Conservation (phyloP, 2,888 invertebrate genomes). For the Eustalomyia histrio region DNA sequence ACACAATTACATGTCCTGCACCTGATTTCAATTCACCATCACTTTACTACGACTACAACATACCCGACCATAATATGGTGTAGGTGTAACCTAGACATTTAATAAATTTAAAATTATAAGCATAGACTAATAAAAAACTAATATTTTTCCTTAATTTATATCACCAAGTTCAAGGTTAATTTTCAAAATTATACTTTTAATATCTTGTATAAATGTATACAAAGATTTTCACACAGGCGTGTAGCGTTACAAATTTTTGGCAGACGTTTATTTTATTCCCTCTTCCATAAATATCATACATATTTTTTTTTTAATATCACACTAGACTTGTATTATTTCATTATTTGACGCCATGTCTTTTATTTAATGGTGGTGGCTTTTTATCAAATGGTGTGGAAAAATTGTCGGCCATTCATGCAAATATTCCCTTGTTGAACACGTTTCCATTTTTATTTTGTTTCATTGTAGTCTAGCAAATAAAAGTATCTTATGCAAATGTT, state of each 20-base stretch:
- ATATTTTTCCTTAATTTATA: conserved; percentile 27
- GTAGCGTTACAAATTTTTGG: conserved; percentile 57
- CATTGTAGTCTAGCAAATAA: background rate
- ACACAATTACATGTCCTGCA: conserved; percentile 52
- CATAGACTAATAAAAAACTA: background rate
- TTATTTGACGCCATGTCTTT: conserved; percentile 14
- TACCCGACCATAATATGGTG: background rate
- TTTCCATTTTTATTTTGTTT: conserved; percentile 4
- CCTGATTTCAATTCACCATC: conserved; percentile 32
- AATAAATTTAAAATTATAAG: conserved; percentile 39
- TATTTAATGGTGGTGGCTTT: conserved; percentile 32
- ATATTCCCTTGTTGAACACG: conserved; percentile 15
- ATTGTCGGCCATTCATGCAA: conserved; percentile 46
- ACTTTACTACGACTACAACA: background rate
- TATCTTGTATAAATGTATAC: too few species aligned
- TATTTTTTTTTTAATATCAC: conserved; percentile 1
- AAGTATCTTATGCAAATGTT: conserved; percentile 22
- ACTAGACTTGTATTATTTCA: background rate
- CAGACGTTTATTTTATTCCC: conserved; percentile 42
- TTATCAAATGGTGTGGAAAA: conserved; percentile 40
- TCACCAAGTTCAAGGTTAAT: background rate
- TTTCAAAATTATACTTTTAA: too few species aligned
- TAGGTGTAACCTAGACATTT: conserved; percentile 56
- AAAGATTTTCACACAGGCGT: conserved; percentile 35
- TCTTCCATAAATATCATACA: background rate